These are phyloP conservation scores for Phyllotis vaccarum DNA, from an alignment of 2,797 vertebrate genomes.

Conservation along the genomic window DNA sequence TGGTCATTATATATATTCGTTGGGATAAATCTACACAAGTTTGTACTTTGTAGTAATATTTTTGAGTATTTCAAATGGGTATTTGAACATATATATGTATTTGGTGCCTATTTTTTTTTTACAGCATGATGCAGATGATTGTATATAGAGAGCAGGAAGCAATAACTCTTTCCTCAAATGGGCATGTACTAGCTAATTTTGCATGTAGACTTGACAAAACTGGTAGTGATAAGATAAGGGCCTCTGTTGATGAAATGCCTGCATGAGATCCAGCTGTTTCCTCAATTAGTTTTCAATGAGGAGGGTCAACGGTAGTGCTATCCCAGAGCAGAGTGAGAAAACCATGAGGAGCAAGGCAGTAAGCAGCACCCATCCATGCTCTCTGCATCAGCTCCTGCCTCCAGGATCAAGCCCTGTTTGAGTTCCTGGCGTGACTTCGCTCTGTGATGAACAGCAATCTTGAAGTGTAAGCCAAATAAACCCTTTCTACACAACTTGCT, in stretches of 20 bases:
- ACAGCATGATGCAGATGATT: background rate
- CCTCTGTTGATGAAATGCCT: background rate
- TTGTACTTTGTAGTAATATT: background rate
- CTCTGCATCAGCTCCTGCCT: background rate
- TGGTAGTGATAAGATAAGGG: background rate
- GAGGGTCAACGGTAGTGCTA: background rate
- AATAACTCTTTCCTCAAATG: background rate
- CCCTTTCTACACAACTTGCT: background rate
- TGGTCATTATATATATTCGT: background rate
- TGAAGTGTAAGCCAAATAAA: background rate
- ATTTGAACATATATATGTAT: background rate
- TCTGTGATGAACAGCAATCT: background rate
- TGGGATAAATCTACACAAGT: background rate
- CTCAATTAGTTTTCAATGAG: background rate
- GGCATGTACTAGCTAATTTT: background rate
- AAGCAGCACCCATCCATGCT: background rate
- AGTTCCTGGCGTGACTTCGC: background rate
- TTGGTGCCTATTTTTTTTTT: background rate
- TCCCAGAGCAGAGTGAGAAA: background rate
- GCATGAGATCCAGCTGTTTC: background rate
- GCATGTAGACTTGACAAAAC: background rate
- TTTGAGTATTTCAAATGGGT: background rate
- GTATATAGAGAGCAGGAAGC: background rate
- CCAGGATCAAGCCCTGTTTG: background rate
- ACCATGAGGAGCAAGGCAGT: background rate